Evolutionary conservation across 2,113 vertebrate species (phyloP).

Genomic region (Etia nguti): DNA sequence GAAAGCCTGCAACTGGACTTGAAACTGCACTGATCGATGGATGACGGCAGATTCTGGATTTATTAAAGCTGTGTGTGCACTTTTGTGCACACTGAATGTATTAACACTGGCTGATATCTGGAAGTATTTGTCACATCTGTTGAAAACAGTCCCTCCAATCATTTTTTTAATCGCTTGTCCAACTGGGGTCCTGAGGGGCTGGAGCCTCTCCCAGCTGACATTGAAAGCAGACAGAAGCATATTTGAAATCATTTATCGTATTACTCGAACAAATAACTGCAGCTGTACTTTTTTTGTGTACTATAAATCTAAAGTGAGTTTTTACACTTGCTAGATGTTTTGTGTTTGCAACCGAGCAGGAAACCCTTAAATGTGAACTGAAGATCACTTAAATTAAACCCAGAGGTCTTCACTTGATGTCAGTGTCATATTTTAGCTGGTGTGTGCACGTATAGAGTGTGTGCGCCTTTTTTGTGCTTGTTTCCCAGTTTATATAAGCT

Average conservation of each 20-base stretch:
- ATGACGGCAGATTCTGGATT: background rate
- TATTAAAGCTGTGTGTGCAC: background rate
- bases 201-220: background rate
- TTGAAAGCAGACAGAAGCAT: background rate
- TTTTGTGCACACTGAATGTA: background rate
- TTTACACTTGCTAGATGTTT: background rate
- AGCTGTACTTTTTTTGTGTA: background rate
- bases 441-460: background rate
- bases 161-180: background rate
- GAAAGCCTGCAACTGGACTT: background rate
- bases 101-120: background rate
- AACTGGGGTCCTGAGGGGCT: background rate
- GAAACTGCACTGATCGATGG: background rate
- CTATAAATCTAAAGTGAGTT: background rate
- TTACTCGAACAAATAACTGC: background rate
- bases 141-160: background rate
- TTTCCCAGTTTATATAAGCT: constrained; percentile 32
- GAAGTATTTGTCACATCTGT: background rate
- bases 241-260: background rate
- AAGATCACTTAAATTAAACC: background rate
- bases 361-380: background rate
- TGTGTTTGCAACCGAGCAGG: background rate
- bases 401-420: background rate
- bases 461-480: background rate
- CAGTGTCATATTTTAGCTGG: background rate